Conservation (phyloP, 2,888 invertebrate genomes). For the Pimpla rufipes region DNA sequence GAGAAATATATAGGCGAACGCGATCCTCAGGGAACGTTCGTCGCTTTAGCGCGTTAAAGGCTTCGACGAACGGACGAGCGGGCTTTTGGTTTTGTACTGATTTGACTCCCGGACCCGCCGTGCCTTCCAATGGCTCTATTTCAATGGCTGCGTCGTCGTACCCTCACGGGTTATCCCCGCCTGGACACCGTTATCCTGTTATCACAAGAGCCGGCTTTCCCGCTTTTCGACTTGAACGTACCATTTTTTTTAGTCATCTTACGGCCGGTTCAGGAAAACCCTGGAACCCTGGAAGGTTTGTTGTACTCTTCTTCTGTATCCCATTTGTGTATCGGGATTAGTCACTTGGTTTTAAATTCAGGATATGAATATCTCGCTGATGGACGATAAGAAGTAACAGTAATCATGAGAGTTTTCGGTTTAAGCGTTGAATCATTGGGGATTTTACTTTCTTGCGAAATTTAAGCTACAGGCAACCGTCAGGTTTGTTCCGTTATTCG, state of each 20-base stretch:
- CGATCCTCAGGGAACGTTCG: slow-evolving; percentile 66
- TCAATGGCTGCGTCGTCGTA: slow-evolving; percentile 38
- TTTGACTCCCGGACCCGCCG: slow-evolving; percentile 32
- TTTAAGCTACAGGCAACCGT: too few species aligned
- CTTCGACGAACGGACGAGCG: slow-evolving; percentile 37
- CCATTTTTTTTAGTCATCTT: neutral
- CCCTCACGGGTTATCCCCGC: slow-evolving; percentile 12
- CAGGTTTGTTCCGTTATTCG: neutral
- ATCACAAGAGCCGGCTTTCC: slow-evolving; percentile 6
- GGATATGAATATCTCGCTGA: neutral
- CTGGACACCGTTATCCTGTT: slow-evolving; percentile 10
- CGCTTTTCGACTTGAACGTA: neutral
- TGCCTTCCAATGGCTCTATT: slow-evolving; percentile 50
- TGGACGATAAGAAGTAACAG: neutral
- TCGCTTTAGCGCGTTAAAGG: slow-evolving; percentile 64
- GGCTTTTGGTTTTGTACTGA: slow-evolving; percentile 64
- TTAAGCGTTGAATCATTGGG: too few species aligned
- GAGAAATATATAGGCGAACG: slow-evolving; percentile 51
- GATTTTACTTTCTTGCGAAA: too few species aligned
- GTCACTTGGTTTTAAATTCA: neutral
- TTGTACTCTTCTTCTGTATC: neutral
- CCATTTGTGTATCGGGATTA: neutral
- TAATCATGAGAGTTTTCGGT: too few species aligned
- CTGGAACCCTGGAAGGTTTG: neutral
- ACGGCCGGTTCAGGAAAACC: neutral